Conservation (phyloP, 2,113 vertebrate species). For the Salminus brasiliensis region DNA sequence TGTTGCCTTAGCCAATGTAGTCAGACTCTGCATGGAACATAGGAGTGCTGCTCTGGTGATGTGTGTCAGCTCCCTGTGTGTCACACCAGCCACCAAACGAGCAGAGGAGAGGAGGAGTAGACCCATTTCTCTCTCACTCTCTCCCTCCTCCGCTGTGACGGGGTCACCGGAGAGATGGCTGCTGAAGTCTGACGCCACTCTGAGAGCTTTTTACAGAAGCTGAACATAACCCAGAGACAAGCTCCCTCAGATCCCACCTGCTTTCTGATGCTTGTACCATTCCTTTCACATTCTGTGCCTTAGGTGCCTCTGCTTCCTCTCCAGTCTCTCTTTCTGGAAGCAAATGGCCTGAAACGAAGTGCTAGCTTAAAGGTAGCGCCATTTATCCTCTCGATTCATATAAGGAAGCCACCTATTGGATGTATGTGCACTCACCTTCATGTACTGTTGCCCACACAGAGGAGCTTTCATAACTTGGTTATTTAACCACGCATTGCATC, state of each 20-base stretch:
- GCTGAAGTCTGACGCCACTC: background rate
- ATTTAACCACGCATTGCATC: constrained; percentile 10
- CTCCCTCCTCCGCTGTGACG: background rate
- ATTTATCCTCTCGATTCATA: background rate
- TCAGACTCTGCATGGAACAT: constrained; percentile 3
- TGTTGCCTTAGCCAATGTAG: background rate
- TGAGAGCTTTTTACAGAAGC: background rate
- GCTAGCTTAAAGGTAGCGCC: background rate
- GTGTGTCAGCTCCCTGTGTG: constrained; percentile 34
- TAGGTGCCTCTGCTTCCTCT: background rate
- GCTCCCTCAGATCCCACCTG: background rate
- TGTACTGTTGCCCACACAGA: constrained; percentile 19
- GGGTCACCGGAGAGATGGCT: background rate
- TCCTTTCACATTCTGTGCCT: background rate
- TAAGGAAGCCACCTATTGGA: background rate
- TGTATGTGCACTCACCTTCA: background rate
- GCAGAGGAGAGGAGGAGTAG: constrained; percentile 25
- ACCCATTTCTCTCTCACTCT: background rate
- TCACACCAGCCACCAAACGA: constrained; percentile 11
- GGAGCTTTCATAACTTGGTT: constrained; percentile 9
- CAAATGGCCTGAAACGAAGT: background rate
- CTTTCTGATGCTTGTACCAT: background rate
- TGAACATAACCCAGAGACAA: background rate
- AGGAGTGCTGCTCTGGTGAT: constrained; percentile 26
- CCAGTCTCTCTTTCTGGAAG: background rate